phyloP scores from a whole-genome alignment of 1,140 invertebrate genomes.

The Kradibia gibbosae region DNA sequence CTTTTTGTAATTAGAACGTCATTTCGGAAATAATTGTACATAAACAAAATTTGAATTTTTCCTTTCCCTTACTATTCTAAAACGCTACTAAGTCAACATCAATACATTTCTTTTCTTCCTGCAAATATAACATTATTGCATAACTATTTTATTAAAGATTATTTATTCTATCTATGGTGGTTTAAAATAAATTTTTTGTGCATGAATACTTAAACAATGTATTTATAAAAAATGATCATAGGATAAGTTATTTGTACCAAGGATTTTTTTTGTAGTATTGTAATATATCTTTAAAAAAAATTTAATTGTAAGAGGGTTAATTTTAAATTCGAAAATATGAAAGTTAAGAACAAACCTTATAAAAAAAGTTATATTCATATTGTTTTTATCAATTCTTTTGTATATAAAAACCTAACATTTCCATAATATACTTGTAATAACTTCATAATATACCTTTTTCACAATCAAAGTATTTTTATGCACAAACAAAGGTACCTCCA shows the following conservation, averaged over 20 bases:
- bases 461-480: conserved; percentile 26
- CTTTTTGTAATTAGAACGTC: not conserved
- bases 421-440: conserved; percentile 39
- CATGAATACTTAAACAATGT: not conserved
- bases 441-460: conserved; percentile 30
- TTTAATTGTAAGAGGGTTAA: conserved; percentile 31
- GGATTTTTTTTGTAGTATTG: conserved; percentile 19
- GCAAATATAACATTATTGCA: conserved; percentile 16
- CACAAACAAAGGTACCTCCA: not conserved
- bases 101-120: conserved; percentile 16
- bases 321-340: too few species aligned
- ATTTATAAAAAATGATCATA: not conserved
- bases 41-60: conserved; percentile 29
- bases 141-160: not conserved
- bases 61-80: conserved; percentile 2
- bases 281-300: conserved; percentile 24
- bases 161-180: conserved; percentile 23
- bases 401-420: conserved; percentile 50
- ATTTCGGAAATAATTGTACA: conserved; percentile 19
- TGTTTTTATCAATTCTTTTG: conserved; percentile 40
- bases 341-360: conserved; percentile 35
- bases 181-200: not conserved
- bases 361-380: conserved; percentile 43
- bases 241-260: not conserved
- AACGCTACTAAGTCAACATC: conserved; percentile 22